A percentile compares a stretch with the other conserved stretches of the same genome.
These are phyloP conservation scores for Beroe forskalii DNA, from an alignment of 37 sponge, comb jelly and placozoan species.

Conservation along the genomic window DNA sequence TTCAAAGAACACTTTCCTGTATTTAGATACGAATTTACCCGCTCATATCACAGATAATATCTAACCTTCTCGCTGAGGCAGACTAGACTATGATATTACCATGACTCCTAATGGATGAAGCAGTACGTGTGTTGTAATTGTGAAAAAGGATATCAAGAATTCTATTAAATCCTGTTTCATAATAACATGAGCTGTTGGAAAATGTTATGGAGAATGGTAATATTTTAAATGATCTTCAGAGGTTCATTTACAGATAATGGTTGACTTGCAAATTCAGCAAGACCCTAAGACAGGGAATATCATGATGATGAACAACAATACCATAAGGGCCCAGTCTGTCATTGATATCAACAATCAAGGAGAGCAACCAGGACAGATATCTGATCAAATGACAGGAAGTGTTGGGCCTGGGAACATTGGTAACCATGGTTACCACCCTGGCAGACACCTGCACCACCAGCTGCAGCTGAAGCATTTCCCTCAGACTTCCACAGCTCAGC, in stretches of 20 bases:
- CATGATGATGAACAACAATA: conserved; percentile 19
- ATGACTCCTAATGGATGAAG: too few relatives aligned
- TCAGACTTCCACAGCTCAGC: not conserved
- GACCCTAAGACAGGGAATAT: not conserved
- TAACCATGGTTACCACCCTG: conserved; percentile 34
- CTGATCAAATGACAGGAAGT: not conserved
- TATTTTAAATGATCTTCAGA: not conserved
- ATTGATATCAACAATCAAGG: conserved; percentile 5
- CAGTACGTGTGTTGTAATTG: too few relatives aligned
- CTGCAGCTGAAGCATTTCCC: conserved; percentile 26
- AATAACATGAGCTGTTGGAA: conserved; percentile 41
- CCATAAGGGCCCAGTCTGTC: not conserved
- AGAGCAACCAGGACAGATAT: not conserved
- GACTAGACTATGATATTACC: too few relatives aligned
- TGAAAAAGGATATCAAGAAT: too few relatives aligned
- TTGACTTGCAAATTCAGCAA: not conserved
- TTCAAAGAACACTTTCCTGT: too few relatives aligned
- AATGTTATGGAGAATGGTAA: conserved; percentile 65
- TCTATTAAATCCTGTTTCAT: not conserved
- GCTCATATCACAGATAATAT: too few relatives aligned
- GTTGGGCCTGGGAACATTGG: not conserved
- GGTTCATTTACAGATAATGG: not conserved
- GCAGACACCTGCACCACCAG: conserved; percentile 19
- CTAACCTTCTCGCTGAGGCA: too few relatives aligned
- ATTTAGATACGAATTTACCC: too few relatives aligned